These are phyloP conservation scores for Lordiphosa clarofinis DNA, from an alignment of 1,140 invertebrate genomes.

Conservation along the genomic window DNA sequence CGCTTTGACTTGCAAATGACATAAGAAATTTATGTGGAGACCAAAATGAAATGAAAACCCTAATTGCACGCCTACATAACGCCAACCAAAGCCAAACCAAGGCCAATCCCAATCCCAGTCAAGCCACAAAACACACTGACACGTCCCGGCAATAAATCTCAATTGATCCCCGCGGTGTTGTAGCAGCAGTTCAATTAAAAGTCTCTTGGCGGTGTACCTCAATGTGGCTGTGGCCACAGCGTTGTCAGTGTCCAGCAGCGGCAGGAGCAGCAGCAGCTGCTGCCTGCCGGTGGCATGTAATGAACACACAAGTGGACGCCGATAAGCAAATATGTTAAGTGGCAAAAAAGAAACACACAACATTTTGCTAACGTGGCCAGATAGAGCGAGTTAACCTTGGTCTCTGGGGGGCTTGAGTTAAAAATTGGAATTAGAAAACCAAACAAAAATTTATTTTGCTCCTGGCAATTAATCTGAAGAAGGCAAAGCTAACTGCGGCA, in stretches of 20 bases:
- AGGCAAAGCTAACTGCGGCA: too few relatives aligned
- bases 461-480: background rate
- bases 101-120: background rate
- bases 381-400: background rate
- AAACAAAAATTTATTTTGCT: too few relatives aligned
- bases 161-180: slow-evolving; percentile 66
- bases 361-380: slow-evolving; percentile 15
- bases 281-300: background rate
- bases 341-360: slow-evolving; percentile 20
- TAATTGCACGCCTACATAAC: too few relatives aligned
- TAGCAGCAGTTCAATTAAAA: slow-evolving; percentile 68
- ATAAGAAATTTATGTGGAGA: slow-evolving; percentile 38
- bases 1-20: slow-evolving; percentile 64
- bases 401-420: background rate
- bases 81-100: slow-evolving; percentile 15
- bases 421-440: background rate
- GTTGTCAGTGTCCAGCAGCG: background rate
- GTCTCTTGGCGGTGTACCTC: slow-evolving; percentile 23
- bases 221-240: slow-evolving; percentile 25
- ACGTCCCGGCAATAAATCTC: slow-evolving; percentile 67
- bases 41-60: slow-evolving; percentile 59
- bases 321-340: slow-evolving; percentile 37
- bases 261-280: too few relatives aligned
- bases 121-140: slow-evolving; percentile 38
- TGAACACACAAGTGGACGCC: slow-evolving; percentile 1